Conservation (phyloP, 1,140 invertebrate genomes). For the Drosophila sproati region DNA sequence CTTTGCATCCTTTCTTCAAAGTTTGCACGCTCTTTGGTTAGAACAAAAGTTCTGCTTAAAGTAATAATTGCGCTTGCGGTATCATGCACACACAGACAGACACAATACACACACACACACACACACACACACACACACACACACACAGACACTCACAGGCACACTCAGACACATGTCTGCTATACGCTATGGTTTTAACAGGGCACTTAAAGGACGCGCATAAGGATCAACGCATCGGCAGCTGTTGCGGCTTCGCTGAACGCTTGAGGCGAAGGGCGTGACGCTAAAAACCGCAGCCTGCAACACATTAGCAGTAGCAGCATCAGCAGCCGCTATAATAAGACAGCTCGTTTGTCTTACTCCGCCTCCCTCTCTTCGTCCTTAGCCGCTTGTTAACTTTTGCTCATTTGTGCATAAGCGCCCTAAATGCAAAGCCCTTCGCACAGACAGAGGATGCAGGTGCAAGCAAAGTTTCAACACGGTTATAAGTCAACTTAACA, state of each 20-base stretch:
- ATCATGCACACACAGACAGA: slow-evolving; percentile 29
- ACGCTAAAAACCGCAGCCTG: slow-evolving; percentile 47
- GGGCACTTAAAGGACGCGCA: slow-evolving; percentile 58
- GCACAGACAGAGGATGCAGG: slow-evolving; percentile 18
- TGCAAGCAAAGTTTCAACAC: slow-evolving; percentile 47
- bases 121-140: slow-evolving; percentile 4
- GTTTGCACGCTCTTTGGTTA: slow-evolving; percentile 33
- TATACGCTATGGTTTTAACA: slow-evolving; percentile 25
- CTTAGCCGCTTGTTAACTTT: slow-evolving; percentile 66
- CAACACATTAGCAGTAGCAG: slow-evolving; percentile 2
- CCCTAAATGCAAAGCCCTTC: slow-evolving; percentile 40
- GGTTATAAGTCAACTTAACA: slow-evolving; percentile 67
- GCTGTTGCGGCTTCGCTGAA: slow-evolving; percentile 53
- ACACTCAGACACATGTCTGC: slow-evolving; percentile 23
- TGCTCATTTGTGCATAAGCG: slow-evolving; percentile 70
- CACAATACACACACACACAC: slow-evolving; percentile 7
- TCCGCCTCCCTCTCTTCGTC: slow-evolving; percentile 4
- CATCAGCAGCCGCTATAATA: slow-evolving; percentile 66
- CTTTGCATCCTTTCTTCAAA: slow-evolving; percentile 10
- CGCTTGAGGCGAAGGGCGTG: slow-evolving; percentile 51
- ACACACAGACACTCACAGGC: slow-evolving; percentile 13
- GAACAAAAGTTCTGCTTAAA: slow-evolving; percentile 53
- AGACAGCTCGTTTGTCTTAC: slow-evolving; percentile 68
- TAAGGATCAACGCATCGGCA: slow-evolving; percentile 38
- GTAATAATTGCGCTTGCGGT: slow-evolving; percentile 71